These are phyloP conservation scores for Eilema griseolum DNA, from an alignment of 2,888 invertebrate species.

Conservation along the genomic window DNA sequence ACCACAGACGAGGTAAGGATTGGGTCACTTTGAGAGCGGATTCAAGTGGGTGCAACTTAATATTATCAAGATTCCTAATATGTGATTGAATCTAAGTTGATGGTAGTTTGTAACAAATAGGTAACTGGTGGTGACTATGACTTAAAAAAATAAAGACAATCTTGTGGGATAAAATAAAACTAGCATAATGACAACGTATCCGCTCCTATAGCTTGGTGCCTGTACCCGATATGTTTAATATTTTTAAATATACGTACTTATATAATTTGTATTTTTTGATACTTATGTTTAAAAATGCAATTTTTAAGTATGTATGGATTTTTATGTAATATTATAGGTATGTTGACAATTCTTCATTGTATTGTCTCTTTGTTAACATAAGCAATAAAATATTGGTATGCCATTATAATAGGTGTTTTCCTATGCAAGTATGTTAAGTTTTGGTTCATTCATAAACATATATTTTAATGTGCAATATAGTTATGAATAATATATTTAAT, in stretches of 20 bases:
- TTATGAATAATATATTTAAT: constrained; percentile 38
- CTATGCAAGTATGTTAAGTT: constrained; percentile 22
- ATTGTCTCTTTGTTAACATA: constrained; percentile 12
- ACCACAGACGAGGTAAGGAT: constrained; percentile 50
- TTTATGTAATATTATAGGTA: not conserved
- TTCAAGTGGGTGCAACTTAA: not conserved
- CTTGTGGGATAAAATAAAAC: not conserved
- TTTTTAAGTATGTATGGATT: no score
- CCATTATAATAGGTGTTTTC: constrained; percentile 25
- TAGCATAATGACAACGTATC: no score
- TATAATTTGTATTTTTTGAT: not conserved
- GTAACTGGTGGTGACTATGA: no score
- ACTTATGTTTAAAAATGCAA: not conserved
- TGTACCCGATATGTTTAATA: no score
- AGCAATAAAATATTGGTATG: not conserved
- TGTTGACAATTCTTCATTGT: constrained; percentile 1
- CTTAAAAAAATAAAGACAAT: no score
- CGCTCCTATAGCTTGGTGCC: no score
- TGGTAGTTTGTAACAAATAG: no score
- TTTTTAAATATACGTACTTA: no score
- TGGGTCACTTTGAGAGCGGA: constrained; percentile 37
- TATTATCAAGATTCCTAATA: not conserved
- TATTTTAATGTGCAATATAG: constrained; percentile 30
- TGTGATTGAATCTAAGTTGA: not conserved
- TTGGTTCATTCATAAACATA: constrained; percentile 37